Base-by-base conservation (phyloP, 2,888 invertebrate genomes). In the Lepidochrysops patricia region DNA sequence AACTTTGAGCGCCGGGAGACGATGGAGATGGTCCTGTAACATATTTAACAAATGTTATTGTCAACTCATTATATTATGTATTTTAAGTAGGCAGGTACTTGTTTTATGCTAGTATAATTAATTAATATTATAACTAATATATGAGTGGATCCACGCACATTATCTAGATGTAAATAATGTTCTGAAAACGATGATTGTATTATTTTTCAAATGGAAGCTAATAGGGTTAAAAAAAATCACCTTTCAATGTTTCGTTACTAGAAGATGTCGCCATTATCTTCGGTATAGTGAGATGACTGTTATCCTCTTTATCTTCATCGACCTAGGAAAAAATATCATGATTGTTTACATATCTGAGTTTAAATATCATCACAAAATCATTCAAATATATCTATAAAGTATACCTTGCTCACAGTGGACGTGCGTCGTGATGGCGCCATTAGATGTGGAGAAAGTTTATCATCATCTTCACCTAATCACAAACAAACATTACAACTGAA, bases 221-320 rank as follows among this genome's bases (percentile, higher is more conserved):
- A n/a, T n/a, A n/a, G n/a, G n/a, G n/a, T n/a, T n/a, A n/a, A n/a
- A n/a, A n/a, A n/a, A n/a, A 23, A 6, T 74, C 83, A 92, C 94
- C 95, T 80, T 94, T 94, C 19, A 95, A 79, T 0, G 95, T 95
- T 74, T 95, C 95, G 58, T 94, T 93, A 75, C 95, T 95, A 9
- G 93, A 94, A 0, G 94, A 95, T 0, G 91, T 91, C 0, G 93
- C 91, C 72, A 94, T 92, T 50, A 93, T 92, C 80, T 93, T 94
- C 0, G 95, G 95, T 67, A 94, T 94, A 6, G 93, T 92, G 64
- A 94, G 81, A 76, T 92, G 92, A 63, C 91, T 90, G 64, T 84
- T 90, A 67, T 93, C 91, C 35, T 58, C 58, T 50, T 57, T 43
- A 27, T 57, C 43, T 66, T 91, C 91, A 64, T 92, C 92, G 52